phyloP scores from a whole-genome alignment of 1,140 invertebrate species.

The Contarinia nasturtii region DNA sequence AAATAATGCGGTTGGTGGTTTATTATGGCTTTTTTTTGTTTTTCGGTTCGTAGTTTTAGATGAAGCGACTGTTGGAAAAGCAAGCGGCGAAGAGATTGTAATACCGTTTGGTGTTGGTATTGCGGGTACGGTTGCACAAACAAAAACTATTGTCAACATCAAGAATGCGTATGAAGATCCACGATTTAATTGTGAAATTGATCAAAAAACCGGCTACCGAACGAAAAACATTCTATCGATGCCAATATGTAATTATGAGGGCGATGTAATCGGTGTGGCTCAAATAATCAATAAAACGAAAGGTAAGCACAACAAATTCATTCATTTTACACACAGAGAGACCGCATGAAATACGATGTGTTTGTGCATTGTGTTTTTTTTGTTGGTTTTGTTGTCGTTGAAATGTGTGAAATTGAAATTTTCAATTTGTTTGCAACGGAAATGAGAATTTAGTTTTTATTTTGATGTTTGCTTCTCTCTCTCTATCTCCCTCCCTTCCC shows the following conservation, averaged over 20 bases:
- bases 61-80: slow-evolving; percentile 44
- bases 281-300: slow-evolving; percentile 95
- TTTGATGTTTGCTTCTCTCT: background rate
- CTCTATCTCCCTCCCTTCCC: no score
- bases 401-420: no score
- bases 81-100: slow-evolving; percentile 57
- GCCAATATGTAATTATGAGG: slow-evolving; percentile 90
- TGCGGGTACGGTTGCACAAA: slow-evolving; percentile 71
- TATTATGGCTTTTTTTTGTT: background rate
- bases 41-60: slow-evolving; percentile 35
- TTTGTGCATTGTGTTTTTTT: background rate
- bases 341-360: background rate
- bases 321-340: background rate
- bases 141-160: slow-evolving; percentile 75
- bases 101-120: slow-evolving; percentile 84
- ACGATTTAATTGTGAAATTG: slow-evolving; percentile 78
- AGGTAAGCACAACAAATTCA: slow-evolving; percentile 21
- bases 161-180: slow-evolving; percentile 71
- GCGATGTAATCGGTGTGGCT: slow-evolving; percentile 88
- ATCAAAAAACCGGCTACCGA: slow-evolving; percentile 78
- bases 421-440: background rate
- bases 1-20: background rate
- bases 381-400: no score
- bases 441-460: background rate
- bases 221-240: slow-evolving; percentile 81